Base-by-base conservation (phyloP, 2,797 vertebrate genomes). In the Argyrosomus regius region DNA sequence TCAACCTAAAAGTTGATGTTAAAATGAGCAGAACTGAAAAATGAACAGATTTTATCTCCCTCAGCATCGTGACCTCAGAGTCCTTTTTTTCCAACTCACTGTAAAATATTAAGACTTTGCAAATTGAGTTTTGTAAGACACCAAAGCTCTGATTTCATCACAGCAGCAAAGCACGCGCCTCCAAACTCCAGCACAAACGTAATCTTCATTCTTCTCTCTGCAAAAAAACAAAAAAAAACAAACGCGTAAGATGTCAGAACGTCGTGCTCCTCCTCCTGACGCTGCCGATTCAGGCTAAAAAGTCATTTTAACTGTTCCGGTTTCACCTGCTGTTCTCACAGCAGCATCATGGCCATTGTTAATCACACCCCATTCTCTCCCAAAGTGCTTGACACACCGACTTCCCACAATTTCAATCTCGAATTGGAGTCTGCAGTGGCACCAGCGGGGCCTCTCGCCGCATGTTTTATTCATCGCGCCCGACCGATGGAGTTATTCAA, bases 401-500 rank as follows among this genome's bases (percentile, higher is more conserved):
- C 87, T 92, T 90, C 82, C 90, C 87, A 82, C 91, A 83, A 91
- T 88, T 83, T 86, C 89, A 82, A 35, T 87, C 91, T 89, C 76
- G 18, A 71, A 69, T 39, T 75, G 78, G 77, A 83, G 89, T 88
- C 84, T 76, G 79, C 88, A 61, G 57, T 46, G 60, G 84, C 85
- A 78, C 88, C 80, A 81, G 88, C 66, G 50, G 88, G 84, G 67
- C 54, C 63, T 66, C 45, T 24, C 12, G 1, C 75, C 12, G 0
- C 75, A 92, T 93, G 87, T 92, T 94, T 94, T 91, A 93, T 94
- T 93, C 87, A 93, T 89, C 7, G 1, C 6, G 39, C 43, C 68
- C 8, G 35, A 61, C 81, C 43, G 59, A 85, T 87, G 85, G 86
- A 91, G 87, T 88, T 85, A 81, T 86, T 89, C 88, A 85, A 76